Conservation (phyloP, 2,797 vertebrate genomes). For the Enteromius viviparus region DNA sequence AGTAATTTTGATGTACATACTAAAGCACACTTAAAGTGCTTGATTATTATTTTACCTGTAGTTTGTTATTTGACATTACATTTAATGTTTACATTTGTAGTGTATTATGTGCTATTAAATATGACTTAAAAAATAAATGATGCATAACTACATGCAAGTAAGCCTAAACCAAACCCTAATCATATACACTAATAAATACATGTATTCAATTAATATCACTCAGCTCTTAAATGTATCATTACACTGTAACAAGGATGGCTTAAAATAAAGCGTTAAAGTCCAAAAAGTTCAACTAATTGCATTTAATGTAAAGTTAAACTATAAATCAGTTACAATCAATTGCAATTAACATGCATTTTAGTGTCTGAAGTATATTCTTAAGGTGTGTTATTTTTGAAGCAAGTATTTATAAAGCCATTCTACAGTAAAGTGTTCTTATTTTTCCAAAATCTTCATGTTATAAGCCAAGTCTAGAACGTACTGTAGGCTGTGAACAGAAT, state of each 20-base stretch:
- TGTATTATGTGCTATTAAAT: too few relatives aligned
- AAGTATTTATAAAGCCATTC: background rate
- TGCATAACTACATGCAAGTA: too few relatives aligned
- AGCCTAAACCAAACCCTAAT: too few relatives aligned
- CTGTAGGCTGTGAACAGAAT: background rate
- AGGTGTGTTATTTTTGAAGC: background rate
- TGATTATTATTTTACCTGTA: background rate
- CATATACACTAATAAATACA: too few relatives aligned
- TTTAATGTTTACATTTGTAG: background rate
- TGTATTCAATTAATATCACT: too few relatives aligned
- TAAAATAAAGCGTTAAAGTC: background rate
- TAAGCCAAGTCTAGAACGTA: background rate
- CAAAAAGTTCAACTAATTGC: background rate
- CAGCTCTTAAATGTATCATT: too few relatives aligned
- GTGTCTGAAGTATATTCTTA: background rate
- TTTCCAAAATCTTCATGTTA: background rate
- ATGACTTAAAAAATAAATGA: too few relatives aligned
- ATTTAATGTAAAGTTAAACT: background rate
- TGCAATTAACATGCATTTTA: background rate
- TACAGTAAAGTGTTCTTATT: background rate
- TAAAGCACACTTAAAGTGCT: background rate
- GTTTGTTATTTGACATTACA: background rate
- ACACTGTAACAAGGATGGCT: too few relatives aligned
- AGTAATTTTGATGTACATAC: background rate
- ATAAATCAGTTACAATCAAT: background rate